Evolutionary conservation across 2,797 vertebrate genomes (phyloP), one percentile per base, ranked within the genome.

Genomic region (Nyctibius grandis): DNA sequence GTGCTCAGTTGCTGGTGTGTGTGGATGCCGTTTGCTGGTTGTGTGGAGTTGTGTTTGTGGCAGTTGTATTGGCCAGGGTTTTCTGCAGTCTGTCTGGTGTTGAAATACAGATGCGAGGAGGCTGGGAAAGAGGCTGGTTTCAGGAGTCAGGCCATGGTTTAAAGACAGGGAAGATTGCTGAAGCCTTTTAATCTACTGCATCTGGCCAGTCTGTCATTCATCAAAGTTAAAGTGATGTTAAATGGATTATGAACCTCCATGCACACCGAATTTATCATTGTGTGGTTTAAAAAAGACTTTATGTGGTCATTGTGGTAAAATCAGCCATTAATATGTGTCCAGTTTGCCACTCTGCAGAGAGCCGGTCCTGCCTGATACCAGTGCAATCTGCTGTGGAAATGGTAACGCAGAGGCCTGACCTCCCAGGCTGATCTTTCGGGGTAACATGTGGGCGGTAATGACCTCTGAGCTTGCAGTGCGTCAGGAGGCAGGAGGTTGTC

Each of bases 1-100:
- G 1, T 50, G 33, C 51, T 61, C 38, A 2, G 0, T 6, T 34
- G n/a, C 47, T 0, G 1, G 23, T 4, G 11, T 7, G 9, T 1
- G 22, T 16, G 51, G 65, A 8, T 74, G 88, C 26, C 1, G 4
- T n/a, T 44, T 40, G 67, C 65, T 34, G 59, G 51, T 12, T 12
- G 12, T 9, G 0, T 4, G 29, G 36, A 36, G 21, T 25, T 50
- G 42, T 16, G 1, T 36, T 53, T 47, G 42, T 45, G 84, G 38
- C 18, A 8, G 42, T 20, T 47, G 26, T 15, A 3, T 10, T 17
- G 60, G 16, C n/a, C 44, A 28, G 47, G 57, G 25, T 34, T 40
- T 44, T 47, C 68, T 68, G 33, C 21, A 5, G 20, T 13, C 33
- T 20, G n/a, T 28, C 34, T 22, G 51, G 20, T 40, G 50, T 14